Evolutionary conservation across 2,113 vertebrate genomes (phyloP), one percentile per base, ranked within the genome.

Genomic region (Pseudopodoces humilis): DNA sequence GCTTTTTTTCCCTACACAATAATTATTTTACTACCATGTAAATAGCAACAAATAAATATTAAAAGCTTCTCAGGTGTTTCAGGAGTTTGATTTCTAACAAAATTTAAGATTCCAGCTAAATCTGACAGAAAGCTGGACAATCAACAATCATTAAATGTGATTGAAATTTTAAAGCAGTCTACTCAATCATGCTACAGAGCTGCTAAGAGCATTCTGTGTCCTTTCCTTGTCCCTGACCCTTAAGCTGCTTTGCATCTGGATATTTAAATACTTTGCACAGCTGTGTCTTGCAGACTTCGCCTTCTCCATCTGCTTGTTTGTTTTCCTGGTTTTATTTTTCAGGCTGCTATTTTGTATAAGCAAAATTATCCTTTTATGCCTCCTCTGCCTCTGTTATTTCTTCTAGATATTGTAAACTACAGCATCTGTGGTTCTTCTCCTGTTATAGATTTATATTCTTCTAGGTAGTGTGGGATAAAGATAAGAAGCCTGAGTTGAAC

Each of bases 231-330:
- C 86, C 91, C 86, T 90, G 77, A 94, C 86, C 94, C 95, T 86
- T 93, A 86, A 95, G 95, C 77, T 78, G 91, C 83, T 90, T 93
- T 94, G 96, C 98, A 98, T 98, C 97, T 98, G 98, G 96, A 91
- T 96, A 91, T 93, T 96, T 97, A 95, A 97, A 97, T 97, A 96
- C 91, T 81, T 94, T 93, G 90, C 97, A 97, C 98, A 98, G 98
- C 98, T 98, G 98, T 93, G 95, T 97, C 92, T 65, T 84, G 68
- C 92, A 97, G 92, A 92, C 91, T 96, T 97, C 1, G 82, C 95
- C 95, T 97, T 92, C 92, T 90, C 97, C 98, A 98, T 98, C 98
- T 98, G 98, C 90, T 97, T 98, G 98, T 98, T 98, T 98, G 97
- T 98, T 98, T 98, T 97, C 95, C 92, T 95, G 92, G 90, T 94